phyloP scores from a whole-genome alignment of 2,113 vertebrate genomes.

The Lophochroa leadbeateri region DNA sequence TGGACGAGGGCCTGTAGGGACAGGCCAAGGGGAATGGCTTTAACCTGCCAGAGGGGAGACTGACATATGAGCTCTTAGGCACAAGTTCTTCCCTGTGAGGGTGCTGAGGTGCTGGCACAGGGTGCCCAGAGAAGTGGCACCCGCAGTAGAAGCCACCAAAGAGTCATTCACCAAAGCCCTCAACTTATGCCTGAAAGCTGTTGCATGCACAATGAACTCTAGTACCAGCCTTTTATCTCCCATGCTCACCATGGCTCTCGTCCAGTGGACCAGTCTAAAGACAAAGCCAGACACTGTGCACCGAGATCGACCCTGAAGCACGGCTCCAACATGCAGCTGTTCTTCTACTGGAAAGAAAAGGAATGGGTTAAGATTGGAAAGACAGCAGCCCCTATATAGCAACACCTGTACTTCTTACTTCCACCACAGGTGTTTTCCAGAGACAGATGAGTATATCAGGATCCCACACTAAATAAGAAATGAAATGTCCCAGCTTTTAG shows the following conservation, averaged over 20 bases:
- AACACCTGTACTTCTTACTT: fast-evolving
- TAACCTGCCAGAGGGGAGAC: background rate
- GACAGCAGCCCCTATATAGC: background rate
- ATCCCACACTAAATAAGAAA: background rate
- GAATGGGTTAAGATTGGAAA: background rate
- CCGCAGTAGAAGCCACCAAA: background rate
- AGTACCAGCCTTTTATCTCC: background rate
- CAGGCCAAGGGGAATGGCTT: background rate
- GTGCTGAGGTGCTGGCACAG: too few species aligned
- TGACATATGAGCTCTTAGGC: too few species aligned
- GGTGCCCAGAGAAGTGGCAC: too few species aligned
- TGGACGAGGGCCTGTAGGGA: background rate
- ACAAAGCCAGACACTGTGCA: constrained; percentile 82
- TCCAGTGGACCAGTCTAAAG: constrained; percentile 93
- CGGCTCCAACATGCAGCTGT: constrained; percentile 72
- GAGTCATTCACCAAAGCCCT: background rate
- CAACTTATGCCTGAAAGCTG: background rate
- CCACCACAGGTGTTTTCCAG: background rate
- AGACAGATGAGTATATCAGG: background rate
- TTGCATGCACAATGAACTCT: background rate
- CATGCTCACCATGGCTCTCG: constrained; percentile 80
- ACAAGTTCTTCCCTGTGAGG: too few species aligned
- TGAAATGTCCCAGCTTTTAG: too few species aligned
- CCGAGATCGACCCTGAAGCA: constrained; percentile 75
- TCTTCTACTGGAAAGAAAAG: constrained; percentile 81